Evolutionary conservation across 2,797 vertebrate species (phyloP).

Genomic region (Synanceia verrucosa): DNA sequence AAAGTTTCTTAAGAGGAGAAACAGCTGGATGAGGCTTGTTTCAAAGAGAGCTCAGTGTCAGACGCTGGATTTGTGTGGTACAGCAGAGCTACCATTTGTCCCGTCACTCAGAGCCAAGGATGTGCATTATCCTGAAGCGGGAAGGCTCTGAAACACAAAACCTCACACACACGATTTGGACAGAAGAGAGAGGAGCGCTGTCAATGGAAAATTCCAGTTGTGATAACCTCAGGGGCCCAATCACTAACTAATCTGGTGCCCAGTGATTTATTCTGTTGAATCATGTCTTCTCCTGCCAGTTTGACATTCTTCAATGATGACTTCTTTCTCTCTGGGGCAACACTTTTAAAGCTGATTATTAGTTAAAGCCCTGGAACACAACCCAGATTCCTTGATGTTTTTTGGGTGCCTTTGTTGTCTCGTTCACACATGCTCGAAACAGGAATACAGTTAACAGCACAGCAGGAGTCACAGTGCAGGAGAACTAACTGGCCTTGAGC

Average conservation of each 20-base stretch:
- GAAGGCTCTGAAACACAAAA: constrained; percentile 44
- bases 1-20: constrained; percentile 62
- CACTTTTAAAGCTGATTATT: constrained; percentile 74
- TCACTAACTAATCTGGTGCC: constrained; percentile 79
- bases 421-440: constrained; percentile 40
- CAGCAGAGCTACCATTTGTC: constrained; percentile 65
- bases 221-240: constrained; percentile 75
- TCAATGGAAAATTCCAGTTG: constrained; percentile 77
- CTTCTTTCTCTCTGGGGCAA: constrained; percentile 68
- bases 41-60: constrained; percentile 64
- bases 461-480: not conserved
- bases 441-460: constrained; percentile 26
- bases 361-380: constrained; percentile 66
- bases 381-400: constrained; percentile 47
- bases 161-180: not conserved
- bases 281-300: constrained; percentile 81
- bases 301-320: constrained; percentile 79
- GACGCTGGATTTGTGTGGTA: constrained; percentile 41
- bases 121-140: constrained; percentile 39
- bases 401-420: constrained; percentile 48
- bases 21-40: constrained; percentile 73
- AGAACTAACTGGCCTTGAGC: not conserved
- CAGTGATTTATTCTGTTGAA: constrained; percentile 79
- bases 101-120: constrained; percentile 68
- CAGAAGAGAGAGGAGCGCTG: constrained; percentile 30